Percentiles rank a stretch among this genome's conserved stretches.
Evolutionary conservation across 2,888 invertebrate species (phyloP).

Genomic region (Oscheius sp.): DNA sequence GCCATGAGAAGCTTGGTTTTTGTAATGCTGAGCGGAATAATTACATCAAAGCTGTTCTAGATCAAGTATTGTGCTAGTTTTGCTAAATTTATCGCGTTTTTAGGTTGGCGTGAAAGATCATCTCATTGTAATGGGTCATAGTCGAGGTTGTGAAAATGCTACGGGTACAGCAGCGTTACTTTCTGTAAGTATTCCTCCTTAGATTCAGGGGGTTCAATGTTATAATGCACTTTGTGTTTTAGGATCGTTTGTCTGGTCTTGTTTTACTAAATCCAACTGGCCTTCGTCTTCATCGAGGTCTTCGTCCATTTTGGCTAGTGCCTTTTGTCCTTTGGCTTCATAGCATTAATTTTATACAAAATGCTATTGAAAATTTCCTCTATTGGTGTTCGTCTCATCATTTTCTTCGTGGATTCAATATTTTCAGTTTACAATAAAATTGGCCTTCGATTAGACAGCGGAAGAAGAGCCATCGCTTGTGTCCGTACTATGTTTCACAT

Average conservation of each 20-base stretch:
- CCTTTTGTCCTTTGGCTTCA: slow-evolving; percentile 33
- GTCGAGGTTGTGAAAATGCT: slow-evolving; percentile 57
- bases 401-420: not conserved
- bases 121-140: slow-evolving; percentile 48
- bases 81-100: not conserved
- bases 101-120: slow-evolving; percentile 35
- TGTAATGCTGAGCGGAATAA: slow-evolving; percentile 49
- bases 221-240: not conserved
- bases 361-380: slow-evolving; percentile 36
- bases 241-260: slow-evolving; percentile 44
- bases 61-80: not conserved
- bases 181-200: slow-evolving; percentile 4
- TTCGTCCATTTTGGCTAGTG: slow-evolving; percentile 47
- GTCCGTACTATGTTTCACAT: slow-evolving; percentile 44
- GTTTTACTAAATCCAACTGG: slow-evolving; percentile 54
- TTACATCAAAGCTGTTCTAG: slow-evolving; percentile 46
- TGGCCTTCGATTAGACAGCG: slow-evolving; percentile 42
- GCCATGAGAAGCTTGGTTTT: slow-evolving; percentile 38
- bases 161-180: slow-evolving; percentile 30
- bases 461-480: slow-evolving; percentile 45
- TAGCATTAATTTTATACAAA: slow-evolving; percentile 13
- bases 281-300: slow-evolving; percentile 49
- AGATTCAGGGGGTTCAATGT: not conserved
- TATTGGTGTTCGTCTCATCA: slow-evolving; percentile 41
- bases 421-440: slow-evolving; percentile 47